Base-by-base conservation (phyloP, 2,113 vertebrate genomes). In the Pithys albifrons region DNA sequence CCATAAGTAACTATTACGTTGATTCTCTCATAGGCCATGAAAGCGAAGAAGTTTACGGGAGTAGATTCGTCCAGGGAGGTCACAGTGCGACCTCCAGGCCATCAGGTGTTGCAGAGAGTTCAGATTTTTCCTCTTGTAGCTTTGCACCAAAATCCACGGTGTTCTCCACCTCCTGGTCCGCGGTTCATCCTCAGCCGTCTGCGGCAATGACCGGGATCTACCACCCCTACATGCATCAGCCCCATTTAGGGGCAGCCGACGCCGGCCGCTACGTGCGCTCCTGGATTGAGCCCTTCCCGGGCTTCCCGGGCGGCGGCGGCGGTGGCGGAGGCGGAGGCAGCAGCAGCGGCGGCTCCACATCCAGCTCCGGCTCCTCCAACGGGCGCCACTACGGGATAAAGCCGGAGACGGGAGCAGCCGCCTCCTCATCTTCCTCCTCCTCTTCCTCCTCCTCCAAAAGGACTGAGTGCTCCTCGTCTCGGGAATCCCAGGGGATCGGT, bases 1-100 rank as follows among this genome's bases (percentile, higher is more conserved):
- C 99, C 97, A 98, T 99, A 96, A 98, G 98, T 97, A 99, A 99
- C 98, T 99, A 99, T 98, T 99, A 99, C 98, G 99, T 99, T 98
- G 99, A 99, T 98, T 98, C 99, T 92, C 98, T 99, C 89, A 98
- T 99, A 98, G 99, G 99, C 91, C 99, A 99, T 98, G 99, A 99
- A 94, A 97, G 98, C 93, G 99, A 99, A 97, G 99, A 99, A 95
- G 98, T 98, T 91, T 99, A 99, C 97, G 99, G 98, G 45, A 98
- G 98, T 91, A 99, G 99, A 96, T 99, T 99, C 97, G 98, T 98
- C 82, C 99, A 98, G 94, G 98, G 98, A 46, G 98, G 98, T 96
- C 99, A 99, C 94, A 96, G 98, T 81, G 97, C 98, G 91, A 98
- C 98, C 98, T 98, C 98, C 96, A 98, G 99, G 99, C 99, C 99